Evolutionary conservation across 2,797 vertebrate genomes (phyloP).

Genomic region (Danio jaintianensis): DNA sequence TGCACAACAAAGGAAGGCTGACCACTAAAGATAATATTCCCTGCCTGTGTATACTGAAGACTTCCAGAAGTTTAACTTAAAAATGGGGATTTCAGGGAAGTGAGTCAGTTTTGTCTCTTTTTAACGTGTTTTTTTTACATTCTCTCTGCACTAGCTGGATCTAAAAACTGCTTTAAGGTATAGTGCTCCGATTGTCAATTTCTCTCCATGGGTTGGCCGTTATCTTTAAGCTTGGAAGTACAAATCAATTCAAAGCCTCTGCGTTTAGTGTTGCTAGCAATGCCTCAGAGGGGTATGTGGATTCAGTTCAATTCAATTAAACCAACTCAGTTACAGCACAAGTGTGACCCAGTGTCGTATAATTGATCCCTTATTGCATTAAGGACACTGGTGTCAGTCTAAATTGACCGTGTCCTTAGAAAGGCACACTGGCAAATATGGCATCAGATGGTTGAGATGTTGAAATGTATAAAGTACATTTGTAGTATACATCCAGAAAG

Average conservation of each 20-base stretch:
- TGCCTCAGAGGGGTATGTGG: constrained; percentile 48
- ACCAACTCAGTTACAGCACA: constrained; percentile 48
- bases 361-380: constrained; percentile 41
- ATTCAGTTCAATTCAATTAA: constrained; percentile 50
- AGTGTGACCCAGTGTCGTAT: constrained; percentile 46
- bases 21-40: constrained; percentile 36
- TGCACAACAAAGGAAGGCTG: constrained; percentile 60
- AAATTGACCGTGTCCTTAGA: constrained; percentile 58
- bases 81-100: neutral
- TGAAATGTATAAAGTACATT: constrained; percentile 30
- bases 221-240: constrained; percentile 68
- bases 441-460: constrained; percentile 11
- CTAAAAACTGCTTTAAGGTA: constrained; percentile 57
- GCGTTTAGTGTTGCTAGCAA: constrained; percentile 32
- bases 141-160: constrained; percentile 9
- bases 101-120: neutral
- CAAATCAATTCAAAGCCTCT: constrained; percentile 69
- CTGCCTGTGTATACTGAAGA: neutral
- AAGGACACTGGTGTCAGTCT: constrained; percentile 46
- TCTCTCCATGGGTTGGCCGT: constrained; percentile 72
- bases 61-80: constrained; percentile 8
- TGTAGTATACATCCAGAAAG: neutral
- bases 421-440: constrained; percentile 64
- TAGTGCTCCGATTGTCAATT: constrained; percentile 54
- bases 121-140: neutral